Evolutionary conservation across 2,888 invertebrate species (phyloP), one percentile per base, ranked within the genome.

Genomic region (Melikaiella ostensackeni): DNA sequence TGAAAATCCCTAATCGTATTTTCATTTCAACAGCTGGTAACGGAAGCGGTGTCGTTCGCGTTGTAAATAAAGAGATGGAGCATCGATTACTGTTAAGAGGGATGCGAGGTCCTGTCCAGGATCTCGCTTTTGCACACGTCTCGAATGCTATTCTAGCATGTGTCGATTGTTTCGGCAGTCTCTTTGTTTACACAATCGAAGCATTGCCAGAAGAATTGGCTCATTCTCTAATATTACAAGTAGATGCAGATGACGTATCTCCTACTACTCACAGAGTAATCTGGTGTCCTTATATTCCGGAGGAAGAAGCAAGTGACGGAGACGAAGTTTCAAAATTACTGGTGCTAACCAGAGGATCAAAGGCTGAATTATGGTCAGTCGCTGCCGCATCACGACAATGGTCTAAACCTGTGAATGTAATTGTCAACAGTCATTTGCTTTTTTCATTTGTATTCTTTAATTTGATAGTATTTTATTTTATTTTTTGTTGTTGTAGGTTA

Each of bases 201-300:
- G 93, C 95, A 50, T 88, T 89, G 11, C 85, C 84, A 3, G 83
- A 83, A 8, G 89, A 88, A 79, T 85, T 87, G 83, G 94, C 94
- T 79, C 94, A 93, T 86, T 93, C 92, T 61, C 90, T 94, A 73
- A 86, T 95, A 77, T 92, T 95, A 19, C 94, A 95, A 88, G 93
- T 95, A 8, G 92, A 94, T 78, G 92, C 92, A 38, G 90, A 91
- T 38, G 89, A 89, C 70, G 79, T 85, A 9, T 81, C 92, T 0
- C 93, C 93, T 46, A 93, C 92, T 79, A 93, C 92, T 87, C 95
- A 95, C 85, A 93, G 97, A 83, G 95, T 98, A 62, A 96, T 98
- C 86, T 98, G 98, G 98, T 98, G 98, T 89, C 98, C 98, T 0
- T 98, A 95, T 92, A 95, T 98, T 79, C 97, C 97, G 0, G 94